A percentile compares a stretch with the other conserved stretches of the same genome.
phyloP scores from a whole-genome alignment of 2,113 vertebrate species.

The Aleadryas rufinucha region DNA sequence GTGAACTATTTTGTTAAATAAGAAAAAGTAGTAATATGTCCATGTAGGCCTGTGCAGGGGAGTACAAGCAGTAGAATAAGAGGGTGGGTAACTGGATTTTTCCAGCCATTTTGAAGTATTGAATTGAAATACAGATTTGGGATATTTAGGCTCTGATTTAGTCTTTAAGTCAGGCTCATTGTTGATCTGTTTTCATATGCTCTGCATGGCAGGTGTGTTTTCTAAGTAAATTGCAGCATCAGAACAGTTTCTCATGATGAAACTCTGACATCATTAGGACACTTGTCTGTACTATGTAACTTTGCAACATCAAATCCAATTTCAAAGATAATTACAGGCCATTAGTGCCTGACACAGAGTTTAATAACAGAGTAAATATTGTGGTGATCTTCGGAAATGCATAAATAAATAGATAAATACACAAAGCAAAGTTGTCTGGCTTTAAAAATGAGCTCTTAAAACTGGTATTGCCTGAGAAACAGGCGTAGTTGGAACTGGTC shows the following conservation, averaged over 20 bases:
- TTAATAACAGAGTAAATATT: slow-evolving; percentile 64
- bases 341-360: slow-evolving; percentile 41
- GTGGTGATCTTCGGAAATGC: slow-evolving; percentile 55
- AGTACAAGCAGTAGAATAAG: not conserved
- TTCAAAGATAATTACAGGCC: slow-evolving; percentile 57
- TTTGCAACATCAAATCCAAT: slow-evolving; percentile 43
- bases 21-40: not conserved
- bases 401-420: slow-evolving; percentile 57
- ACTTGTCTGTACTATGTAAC: slow-evolving; percentile 20
- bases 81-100: not conserved
- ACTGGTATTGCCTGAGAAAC: slow-evolving; percentile 36
- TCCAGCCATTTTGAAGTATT: not conserved
- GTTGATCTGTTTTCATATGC: not conserved
- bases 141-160: not conserved
- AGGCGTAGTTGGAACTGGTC: not conserved
- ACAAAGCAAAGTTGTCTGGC: slow-evolving; percentile 10
- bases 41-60: not conserved
- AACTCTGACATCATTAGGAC: slow-evolving; percentile 1
- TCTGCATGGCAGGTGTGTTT: not conserved
- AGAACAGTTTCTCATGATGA: slow-evolving; percentile 8
- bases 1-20: not conserved
- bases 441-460: slow-evolving; percentile 21
- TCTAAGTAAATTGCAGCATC: slow-evolving; percentile 6
- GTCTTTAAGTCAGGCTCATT: not conserved
- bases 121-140: not conserved